Percentiles rank a stretch among this genome's conserved stretches.
Conservation (phyloP, 2,888 invertebrate species). For the Crematogaster levior region DNA sequence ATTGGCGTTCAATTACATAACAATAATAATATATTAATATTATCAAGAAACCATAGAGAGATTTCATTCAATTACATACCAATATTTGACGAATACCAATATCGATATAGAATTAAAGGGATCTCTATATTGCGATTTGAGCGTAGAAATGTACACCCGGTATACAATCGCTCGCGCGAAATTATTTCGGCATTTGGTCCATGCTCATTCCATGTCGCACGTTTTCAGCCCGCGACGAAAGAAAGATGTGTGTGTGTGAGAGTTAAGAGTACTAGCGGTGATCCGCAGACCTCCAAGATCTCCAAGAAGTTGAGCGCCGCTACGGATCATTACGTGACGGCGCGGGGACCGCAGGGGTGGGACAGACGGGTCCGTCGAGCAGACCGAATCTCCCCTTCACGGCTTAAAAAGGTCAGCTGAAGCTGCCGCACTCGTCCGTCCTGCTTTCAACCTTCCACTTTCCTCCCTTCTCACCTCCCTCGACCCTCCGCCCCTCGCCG, state of each 20-base stretch:
- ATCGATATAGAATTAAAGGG: too few relatives aligned
- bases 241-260: not conserved
- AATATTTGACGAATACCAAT: too few relatives aligned
- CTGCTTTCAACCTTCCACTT: conserved; percentile 15
- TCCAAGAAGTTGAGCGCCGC: conserved; percentile 36
- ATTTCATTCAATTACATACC: too few relatives aligned
- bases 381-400: conserved; percentile 81
- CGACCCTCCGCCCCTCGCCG: not conserved
- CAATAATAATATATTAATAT: too few relatives aligned
- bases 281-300: not conserved
- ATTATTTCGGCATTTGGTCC: too few relatives aligned
- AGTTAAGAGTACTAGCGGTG: conserved; percentile 7
- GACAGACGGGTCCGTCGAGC: conserved; percentile 72
- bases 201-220: not conserved
- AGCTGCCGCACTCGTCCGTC: conserved; percentile 52
- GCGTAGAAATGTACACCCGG: too few relatives aligned
- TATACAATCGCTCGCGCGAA: too few relatives aligned
- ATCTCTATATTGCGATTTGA: too few relatives aligned
- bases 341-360: conserved; percentile 62
- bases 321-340: conserved; percentile 64
- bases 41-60: too few relatives aligned
- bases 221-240: not conserved
- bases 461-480: not conserved
- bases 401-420: conserved; percentile 79
- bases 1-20: too few relatives aligned